Evolutionary conservation across 2,113 vertebrate species (phyloP), one percentile per base, ranked within the genome.

Genomic region (Myrmecophaga tridactyla): DNA sequence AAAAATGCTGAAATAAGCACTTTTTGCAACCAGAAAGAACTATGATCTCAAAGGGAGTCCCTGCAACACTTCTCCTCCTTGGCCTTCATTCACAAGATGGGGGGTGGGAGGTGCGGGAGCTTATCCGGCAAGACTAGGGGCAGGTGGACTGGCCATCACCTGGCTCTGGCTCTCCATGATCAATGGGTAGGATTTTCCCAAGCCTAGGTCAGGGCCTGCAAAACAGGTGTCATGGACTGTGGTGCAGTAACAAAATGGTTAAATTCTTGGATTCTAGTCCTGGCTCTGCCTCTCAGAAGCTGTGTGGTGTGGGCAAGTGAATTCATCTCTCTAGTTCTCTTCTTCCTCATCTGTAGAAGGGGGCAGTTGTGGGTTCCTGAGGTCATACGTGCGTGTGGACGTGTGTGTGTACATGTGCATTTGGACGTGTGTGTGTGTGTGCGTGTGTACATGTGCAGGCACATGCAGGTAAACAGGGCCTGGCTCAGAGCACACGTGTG

Each of bases 1-100:
- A n/a, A n/a, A n/a, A 95, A 97, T 98, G 96, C 97, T 96, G 97
- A 97, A 98, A 98, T 96, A 97, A 97, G 97, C 95, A 90, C 92
- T 98, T 98, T 96, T 97, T 97, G 97, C 96, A 98, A 97, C 96
- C 92, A 97, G 97, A 96, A 97, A 97, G 97, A 97, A 98, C 97
- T 95, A 97, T 0, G 70, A 98, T 95, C 97, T 97, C 96, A 88
- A 43, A 96, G 95, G 95, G 94, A 97, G 94, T 60, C 90, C 92
- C 96, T 95, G 70, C 93, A 94, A 89, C 90, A 83, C 84, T 81
- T 6, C 96, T 96, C 95, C 70, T 97, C 96, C 95, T 96, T 96
- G 90, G 89, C 92, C 97, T 97, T 95, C 96, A 84, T 97, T 98
- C 97, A 96, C 96, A 90, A 97, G 95, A 23, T 93, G 82, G 70